A percentile compares a stretch with the other conserved stretches of the same genome.
phyloP scores from a whole-genome alignment of 2,888 invertebrate genomes.

The Thymelicus acteon region DNA sequence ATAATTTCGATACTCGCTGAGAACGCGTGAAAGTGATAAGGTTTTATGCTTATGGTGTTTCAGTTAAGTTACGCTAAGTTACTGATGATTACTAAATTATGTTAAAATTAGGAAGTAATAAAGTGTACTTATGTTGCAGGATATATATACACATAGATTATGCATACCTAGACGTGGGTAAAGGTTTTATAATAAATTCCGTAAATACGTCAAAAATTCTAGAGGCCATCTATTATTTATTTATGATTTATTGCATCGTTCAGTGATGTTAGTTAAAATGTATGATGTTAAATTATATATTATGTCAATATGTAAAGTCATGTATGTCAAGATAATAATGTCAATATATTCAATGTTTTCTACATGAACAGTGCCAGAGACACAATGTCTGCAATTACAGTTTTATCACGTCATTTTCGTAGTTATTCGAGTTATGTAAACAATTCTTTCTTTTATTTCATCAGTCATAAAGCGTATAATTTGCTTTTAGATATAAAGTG shows the following conservation, averaged over 20 bases:
- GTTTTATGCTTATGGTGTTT: slow-evolving; percentile 32
- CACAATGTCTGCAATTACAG: slow-evolving; percentile 43
- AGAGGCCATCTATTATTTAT: no score
- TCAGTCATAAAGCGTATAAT: slow-evolving; percentile 38
- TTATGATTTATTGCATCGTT: no score
- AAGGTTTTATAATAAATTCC: no score
- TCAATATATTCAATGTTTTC: neutral
- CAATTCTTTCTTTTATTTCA: slow-evolving; percentile 38
- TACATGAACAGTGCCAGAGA: slow-evolving; percentile 22
- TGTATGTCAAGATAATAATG: no score
- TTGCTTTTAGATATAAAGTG: slow-evolving; percentile 27
- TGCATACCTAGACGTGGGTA: no score
- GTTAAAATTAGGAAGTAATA: slow-evolving; percentile 7
- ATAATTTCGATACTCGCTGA: slow-evolving; percentile 56
- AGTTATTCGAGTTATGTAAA: slow-evolving; percentile 34
- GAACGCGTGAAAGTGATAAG: slow-evolving; percentile 56
- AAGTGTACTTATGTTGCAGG: neutral
- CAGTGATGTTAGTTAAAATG: no score
- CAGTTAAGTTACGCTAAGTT: slow-evolving; percentile 31
- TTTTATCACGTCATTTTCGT: slow-evolving; percentile 33
- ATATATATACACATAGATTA: no score
- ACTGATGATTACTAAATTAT: slow-evolving; percentile 8
- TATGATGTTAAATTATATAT: no score
- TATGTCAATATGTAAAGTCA: neutral
- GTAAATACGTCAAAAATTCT: no score